Evolutionary conservation across 2,797 vertebrate species (phyloP), one percentile per base, ranked within the genome.

Genomic region (Epinephelus awoara): DNA sequence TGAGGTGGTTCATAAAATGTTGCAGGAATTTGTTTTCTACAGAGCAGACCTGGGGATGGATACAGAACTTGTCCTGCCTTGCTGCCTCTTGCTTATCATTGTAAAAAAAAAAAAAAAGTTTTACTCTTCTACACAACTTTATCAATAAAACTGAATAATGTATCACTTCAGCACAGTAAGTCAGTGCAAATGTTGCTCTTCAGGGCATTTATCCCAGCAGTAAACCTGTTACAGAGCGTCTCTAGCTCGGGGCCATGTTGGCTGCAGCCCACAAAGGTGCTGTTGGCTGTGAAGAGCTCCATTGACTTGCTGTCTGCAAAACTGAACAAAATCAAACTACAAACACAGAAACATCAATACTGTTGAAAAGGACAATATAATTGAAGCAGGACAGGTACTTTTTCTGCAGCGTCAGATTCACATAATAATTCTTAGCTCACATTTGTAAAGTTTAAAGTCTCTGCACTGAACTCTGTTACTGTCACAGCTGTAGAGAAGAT

Each of bases 91-190:
- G 18, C 14, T 55, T 59, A 29, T 23, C 15, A 29, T 29, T 10
- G 19, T 8, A 42, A 42, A 42, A 27, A 68, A 62, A 52, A 27
- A 2, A 25, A 27, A 7, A 64, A 29, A 57, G 3, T 29, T 59
- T 49, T 40, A 5, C 19, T 84, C 27, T 47, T 66, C 21, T 27
- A 62, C 12, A 76, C 23, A 17, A 42, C 44, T 57, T 62, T 25
- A 50, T 66, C 54, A 76, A 55, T 54, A 68, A 44, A 23, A 80
- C 42, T 70, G 80, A 83, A 18, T 77, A 59, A 5, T 73, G 10
- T 19, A 58, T 68, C 47, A 52, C 55, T 47, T 47, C 18, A 27
- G n/a, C 47, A 44, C 50, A 56, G 68, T 5, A 69, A 38, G 19
- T 34, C 8, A 25, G 38, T 25, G 38, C 67, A 72, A 66, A 73